Percentiles rank a stretch among this genome's conserved stretches.
phyloP scores from a whole-genome alignment of 2,888 invertebrate species.

The Hipparchia semele region DNA sequence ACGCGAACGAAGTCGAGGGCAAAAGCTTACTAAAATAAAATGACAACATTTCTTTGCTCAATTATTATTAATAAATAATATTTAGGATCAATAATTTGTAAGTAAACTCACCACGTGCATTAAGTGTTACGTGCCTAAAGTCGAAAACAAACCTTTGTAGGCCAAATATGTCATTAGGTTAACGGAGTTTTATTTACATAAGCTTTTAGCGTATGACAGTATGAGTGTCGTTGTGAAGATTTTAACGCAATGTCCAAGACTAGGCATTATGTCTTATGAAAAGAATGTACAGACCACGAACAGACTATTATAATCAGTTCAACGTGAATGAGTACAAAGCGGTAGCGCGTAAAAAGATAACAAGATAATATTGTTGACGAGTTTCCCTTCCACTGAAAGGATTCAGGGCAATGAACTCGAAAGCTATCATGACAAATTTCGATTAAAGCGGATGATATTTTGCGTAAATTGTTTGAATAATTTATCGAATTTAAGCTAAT shows the following conservation, averaged over 20 bases:
- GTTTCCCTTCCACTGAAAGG: constrained; percentile 54
- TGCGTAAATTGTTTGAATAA: not conserved
- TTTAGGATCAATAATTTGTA: not conserved
- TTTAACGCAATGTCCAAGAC: constrained; percentile 3
- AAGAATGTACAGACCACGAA: not conserved
- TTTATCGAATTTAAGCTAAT: too few relatives aligned
- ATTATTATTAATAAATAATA: too few relatives aligned
- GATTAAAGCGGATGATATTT: constrained; percentile 12
- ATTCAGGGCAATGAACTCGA: constrained; percentile 65
- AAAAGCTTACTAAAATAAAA: too few relatives aligned
- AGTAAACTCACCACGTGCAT: constrained; percentile 1
- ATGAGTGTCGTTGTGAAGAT: not conserved
- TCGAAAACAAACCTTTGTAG: constrained; percentile 56
- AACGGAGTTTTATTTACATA: constrained; percentile 70
- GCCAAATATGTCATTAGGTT: constrained; percentile 77
- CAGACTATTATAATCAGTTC: constrained; percentile 23
- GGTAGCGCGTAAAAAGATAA: constrained; percentile 64
- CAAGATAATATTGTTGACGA: constrained; percentile 57
- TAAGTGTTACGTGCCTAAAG: constrained; percentile 12
- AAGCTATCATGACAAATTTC: constrained; percentile 14
- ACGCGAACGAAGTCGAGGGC: too few relatives aligned
- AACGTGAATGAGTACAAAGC: constrained; percentile 16
- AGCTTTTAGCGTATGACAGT: constrained; percentile 44
- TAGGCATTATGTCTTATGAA: constrained; percentile 7
- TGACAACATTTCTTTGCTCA: too few relatives aligned